Conservation (phyloP, 1,140 invertebrate genomes). For the Trachelipus rathkii region DNA sequence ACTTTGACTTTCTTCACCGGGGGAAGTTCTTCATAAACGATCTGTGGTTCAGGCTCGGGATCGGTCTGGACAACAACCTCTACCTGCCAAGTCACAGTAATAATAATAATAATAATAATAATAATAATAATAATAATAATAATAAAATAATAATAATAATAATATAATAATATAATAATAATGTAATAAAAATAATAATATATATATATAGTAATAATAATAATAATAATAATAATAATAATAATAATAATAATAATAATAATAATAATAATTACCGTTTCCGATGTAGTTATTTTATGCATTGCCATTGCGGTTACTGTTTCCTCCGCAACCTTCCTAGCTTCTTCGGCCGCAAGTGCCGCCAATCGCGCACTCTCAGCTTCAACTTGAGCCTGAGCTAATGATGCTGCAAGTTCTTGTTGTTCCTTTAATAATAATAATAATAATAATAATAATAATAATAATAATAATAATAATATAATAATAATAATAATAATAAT, state of each 20-base stretch:
- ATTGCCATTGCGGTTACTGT: slow-evolving; percentile 46
- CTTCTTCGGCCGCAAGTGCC: slow-evolving; percentile 55
- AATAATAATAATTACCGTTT: slow-evolving; percentile 24
- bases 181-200: too few species aligned
- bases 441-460: too few species aligned
- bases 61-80: slow-evolving; percentile 42
- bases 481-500: slow-evolving; percentile 40
- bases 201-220: too few species aligned
- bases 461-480: too few species aligned
- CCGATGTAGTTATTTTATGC: slow-evolving; percentile 14
- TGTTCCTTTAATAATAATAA: slow-evolving; percentile 48
- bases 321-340: slow-evolving; percentile 52
- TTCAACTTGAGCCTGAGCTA: slow-evolving; percentile 54
- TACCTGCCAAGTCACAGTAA: slow-evolving; percentile 24
- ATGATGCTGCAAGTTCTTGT: slow-evolving; percentile 36
- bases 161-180: too few species aligned
- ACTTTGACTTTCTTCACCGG: slow-evolving; percentile 47
- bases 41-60: slow-evolving; percentile 32
- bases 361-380: slow-evolving; percentile 54
- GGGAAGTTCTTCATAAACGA: slow-evolving; percentile 45
- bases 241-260: too few species aligned
- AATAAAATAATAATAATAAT: too few species aligned
- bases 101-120: neutral
- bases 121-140: too few species aligned
- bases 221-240: too few species aligned